Base-by-base conservation (phyloP, 2,797 vertebrate species). In the Syngnathus rostellatus region DNA sequence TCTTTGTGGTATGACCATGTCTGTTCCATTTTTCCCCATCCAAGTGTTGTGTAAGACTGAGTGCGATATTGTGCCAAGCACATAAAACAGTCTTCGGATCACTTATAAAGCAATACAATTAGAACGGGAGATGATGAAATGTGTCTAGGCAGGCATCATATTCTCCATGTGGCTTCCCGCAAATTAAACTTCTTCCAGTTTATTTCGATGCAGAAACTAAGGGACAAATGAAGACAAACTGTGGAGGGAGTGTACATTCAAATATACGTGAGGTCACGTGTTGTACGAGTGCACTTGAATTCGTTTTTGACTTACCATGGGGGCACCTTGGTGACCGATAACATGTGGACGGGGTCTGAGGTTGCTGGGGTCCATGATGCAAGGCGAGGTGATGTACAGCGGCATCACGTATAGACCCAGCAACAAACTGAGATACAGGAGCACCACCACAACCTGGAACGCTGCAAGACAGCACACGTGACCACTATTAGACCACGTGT, bases 341-440 rank as follows among this genome's bases (percentile, higher is more conserved):
- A 99, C 88, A 60, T 89, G 79, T 0, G 97, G 97, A 11, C 92
- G 94, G 40, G 90, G 89, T 45, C 87, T 92, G 51, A 98, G 92
- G 31, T 86, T 78, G 65, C 77, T 77, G 72, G 81, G 94, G 72
- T 96, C 94, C 94, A 97, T 97, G 77, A 99, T 94, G 89, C 97
- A 99, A 62, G 97, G 97, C 16, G 96, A 98, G 1, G 92, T 92
- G 87, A 98, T 94, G 73, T 92, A 90, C 55, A 99, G 89, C 0
- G 97, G 97, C 7, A 88, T 85, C 75, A 95, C 77, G 74, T 97
- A 98, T 77, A 99, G 93, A 40, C 89, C 90, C 72, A 97, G 77
- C 11, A 95, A 91, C 9, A 92, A 86, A 1, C 88, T 83, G 40
- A 97, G 83, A 82, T 97, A 99, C 3, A 90, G 80, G n/a, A 93